Base-by-base conservation (phyloP, 1,140 invertebrate genomes). In the Pemphigus obesinymphae region DNA sequence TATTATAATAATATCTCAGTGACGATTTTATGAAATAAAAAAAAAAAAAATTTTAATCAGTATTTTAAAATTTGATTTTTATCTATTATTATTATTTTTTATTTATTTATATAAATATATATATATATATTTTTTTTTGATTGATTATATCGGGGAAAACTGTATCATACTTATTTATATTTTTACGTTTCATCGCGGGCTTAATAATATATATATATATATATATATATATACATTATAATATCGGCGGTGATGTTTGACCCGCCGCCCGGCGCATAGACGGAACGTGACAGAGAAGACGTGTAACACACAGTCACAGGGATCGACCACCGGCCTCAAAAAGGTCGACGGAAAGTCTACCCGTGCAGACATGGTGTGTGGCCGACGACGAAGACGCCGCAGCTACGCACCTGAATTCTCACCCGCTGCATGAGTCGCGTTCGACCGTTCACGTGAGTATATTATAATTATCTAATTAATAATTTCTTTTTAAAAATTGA, bases 341-440 rank as follows among this genome's bases (percentile, higher is more conserved):
- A 31, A 80, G 76, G 76, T 63, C 53, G 76, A 61, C 76, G 37
- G 53, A 34, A 31, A 53, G 76, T 63, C 73, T 55, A 40, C 34
- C 73, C 76, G 76, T 80, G 76, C 55, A 80, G 76, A 80, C 76
- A 80, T 80, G 76, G 76, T 80, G 76, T 80, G 76, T 80, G 76
- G 76, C 75, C 75, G 75, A 78, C 75, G 53, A 78, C 75, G 29
- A 75, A 26, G 53, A 63, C 76, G 76, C 76, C 76, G 76, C 76
- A 37, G 75, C 75, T 63, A 80, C 76, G 76, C 76, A 80, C 76
- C 76, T 63, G 76, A 80, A 80, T 63, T 23, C 34, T 80, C 76
- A 80, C 76, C 76, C 58, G 55, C 76, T 80, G 76, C 76, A 80
- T 80, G 76, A 80, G 76, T 80, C 76, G 76, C 76, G 76, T 80